phyloP scores from a whole-genome alignment of 2,797 vertebrate species.

The Mycteria americana region DNA sequence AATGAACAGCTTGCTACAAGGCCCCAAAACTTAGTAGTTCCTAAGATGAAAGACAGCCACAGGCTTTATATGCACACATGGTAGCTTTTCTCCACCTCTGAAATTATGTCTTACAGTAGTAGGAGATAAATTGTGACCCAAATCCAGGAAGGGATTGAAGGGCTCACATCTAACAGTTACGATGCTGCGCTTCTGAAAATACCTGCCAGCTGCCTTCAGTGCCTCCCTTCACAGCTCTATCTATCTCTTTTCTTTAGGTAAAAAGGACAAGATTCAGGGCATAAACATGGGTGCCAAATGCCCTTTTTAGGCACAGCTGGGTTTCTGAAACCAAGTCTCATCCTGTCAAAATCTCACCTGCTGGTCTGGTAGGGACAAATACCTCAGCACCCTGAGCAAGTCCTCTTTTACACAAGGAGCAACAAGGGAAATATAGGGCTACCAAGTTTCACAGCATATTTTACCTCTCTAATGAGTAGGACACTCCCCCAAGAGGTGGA shows the following conservation, averaged over 20 bases:
- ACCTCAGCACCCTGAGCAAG: neutral
- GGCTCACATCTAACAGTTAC: neutral
- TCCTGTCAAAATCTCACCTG: neutral
- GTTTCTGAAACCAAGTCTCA: neutral
- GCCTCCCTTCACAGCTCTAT: neutral
- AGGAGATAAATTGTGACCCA: neutral
- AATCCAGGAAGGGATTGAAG: neutral
- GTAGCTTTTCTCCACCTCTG: neutral
- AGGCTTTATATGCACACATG: neutral
- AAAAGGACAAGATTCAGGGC: neutral
- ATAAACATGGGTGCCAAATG: neutral
- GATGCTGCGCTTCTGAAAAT: conserved; percentile 5
- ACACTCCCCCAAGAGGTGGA: neutral
- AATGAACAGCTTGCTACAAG: neutral
- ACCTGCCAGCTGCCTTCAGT: conserved; percentile 11
- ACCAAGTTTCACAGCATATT: neutral
- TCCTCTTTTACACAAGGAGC: neutral
- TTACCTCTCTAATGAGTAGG: neutral
- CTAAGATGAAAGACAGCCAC: neutral
- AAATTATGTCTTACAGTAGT: neutral
- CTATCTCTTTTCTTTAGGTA: conserved; percentile 1
- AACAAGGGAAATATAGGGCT: neutral
- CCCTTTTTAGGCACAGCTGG: neutral
- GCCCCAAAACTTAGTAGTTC: neutral
- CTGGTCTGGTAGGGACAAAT: neutral